phyloP scores from a whole-genome alignment of 2,113 vertebrate species.

The Alces alces region DNA sequence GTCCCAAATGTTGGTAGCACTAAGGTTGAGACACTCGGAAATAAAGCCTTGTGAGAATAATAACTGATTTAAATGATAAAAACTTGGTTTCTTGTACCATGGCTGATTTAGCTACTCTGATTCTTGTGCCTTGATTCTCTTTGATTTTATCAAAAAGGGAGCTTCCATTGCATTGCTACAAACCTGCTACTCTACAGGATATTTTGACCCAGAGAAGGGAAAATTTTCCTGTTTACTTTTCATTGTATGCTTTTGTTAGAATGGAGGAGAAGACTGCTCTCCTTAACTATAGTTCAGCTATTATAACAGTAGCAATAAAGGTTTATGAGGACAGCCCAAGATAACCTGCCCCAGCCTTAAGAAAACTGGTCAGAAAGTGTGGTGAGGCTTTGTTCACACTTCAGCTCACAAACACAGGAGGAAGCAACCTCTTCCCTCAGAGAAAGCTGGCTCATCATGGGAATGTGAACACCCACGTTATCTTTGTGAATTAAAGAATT shows the following conservation, averaged over 20 bases:
- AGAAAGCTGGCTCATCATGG: not conserved
- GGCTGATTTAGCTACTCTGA: not conserved
- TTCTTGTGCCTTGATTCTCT: not conserved
- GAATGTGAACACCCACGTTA: not conserved
- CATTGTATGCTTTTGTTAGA: not conserved
- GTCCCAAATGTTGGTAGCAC: not conserved
- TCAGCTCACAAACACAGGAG: not conserved
- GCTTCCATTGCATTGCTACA: not conserved
- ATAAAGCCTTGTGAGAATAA: not conserved
- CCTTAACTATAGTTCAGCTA: not conserved
- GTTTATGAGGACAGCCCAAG: not conserved
- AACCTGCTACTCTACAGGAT: not conserved
- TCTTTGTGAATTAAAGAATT: not conserved
- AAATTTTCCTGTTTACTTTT: not conserved
- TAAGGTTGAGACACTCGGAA: not conserved
- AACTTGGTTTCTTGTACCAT: not conserved
- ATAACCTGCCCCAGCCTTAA: not conserved
- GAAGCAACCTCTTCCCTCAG: not conserved
- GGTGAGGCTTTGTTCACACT: rapidly evolving
- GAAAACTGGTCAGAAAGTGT: not conserved
- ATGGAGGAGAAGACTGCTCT: not conserved
- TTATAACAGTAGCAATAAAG: not conserved
- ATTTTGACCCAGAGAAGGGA: not conserved
- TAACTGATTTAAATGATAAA: not conserved
- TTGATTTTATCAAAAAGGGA: not conserved